Evolutionary conservation across 2,888 invertebrate genomes (phyloP), one percentile per base, ranked within the genome.

Genomic region (Apodemia duryi): DNA sequence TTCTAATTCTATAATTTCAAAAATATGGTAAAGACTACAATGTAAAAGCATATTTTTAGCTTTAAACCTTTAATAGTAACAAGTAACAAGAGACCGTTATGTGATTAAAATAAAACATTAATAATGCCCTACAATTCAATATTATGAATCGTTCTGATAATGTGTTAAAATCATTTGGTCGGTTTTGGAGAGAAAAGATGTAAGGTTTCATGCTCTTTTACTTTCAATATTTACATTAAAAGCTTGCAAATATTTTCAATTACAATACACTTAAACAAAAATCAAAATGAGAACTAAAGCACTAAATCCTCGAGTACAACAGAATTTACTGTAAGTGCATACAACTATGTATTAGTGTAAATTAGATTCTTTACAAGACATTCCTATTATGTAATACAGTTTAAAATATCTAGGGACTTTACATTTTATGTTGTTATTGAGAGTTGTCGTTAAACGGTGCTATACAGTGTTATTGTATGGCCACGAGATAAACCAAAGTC

Each of bases 181-280:
- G 75, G 67, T 82, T 86, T 77, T 91, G 90, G 91, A 84, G 88
- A 70, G 79, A 75, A 60, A 84, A 82, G 73, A 75, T 86, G 91
- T 90, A 87, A 86, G 85, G 71, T 32, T 43, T 43, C 61, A 62
- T 54, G 10, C 21, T 52, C 41, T 41, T 46, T 41, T 63, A 38
- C 5, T 46, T 46, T 57, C 57, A 57, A 29, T 57, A 57, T 9
- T 29, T 57, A 6, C 10, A 13, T 11, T 29, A 28, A 49, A 57
- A 65, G n/a, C 35, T 28, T 54, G 7, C 4, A n/a, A 10, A 13
- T 46, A 6, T 1, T 29, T 10, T 43, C 46, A 46, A 13, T n/a
- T 6, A 13, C 13, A 46, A 13, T 11, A 13, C 43, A 43, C 4
- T 4, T 11, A 11, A 28, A 21, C 11, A n/a, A 13, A 38, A 49